Percentiles rank a stretch among this genome's conserved stretches.
These are phyloP conservation scores for Vidua macroura DNA, from an alignment of 2,113 vertebrate species.

Conservation along the genomic window DNA sequence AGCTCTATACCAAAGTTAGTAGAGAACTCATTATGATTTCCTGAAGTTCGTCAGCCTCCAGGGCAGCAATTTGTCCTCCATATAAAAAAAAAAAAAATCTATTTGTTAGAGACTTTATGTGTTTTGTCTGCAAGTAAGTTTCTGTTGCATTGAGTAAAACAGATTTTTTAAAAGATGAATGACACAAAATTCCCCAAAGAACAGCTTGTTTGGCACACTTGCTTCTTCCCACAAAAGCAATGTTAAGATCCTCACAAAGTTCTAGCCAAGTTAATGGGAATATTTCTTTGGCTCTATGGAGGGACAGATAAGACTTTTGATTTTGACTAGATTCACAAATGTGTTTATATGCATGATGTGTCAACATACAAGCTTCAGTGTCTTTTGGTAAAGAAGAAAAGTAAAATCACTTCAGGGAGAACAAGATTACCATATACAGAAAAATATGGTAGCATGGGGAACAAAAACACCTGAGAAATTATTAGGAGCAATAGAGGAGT, in stretches of 20 bases:
- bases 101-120: neutral
- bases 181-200: neutral
- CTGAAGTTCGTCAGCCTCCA: neutral
- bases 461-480: neutral
- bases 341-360: neutral
- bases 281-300: neutral
- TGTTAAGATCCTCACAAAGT: neutral
- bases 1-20: neutral
- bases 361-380: neutral
- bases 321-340: neutral
- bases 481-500: neutral
- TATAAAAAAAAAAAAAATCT: neutral
- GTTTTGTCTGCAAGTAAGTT: conserved; percentile 1
- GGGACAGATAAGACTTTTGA: neutral
- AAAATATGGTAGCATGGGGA: neutral
- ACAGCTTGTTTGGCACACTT: neutral
- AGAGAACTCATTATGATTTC: neutral
- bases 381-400: neutral
- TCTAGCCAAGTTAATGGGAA: neutral
- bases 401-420: neutral
- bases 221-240: neutral
- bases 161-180: neutral
- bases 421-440: neutral
- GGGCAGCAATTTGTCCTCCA: neutral
- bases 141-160: neutral